Evolutionary conservation across 2,888 invertebrate species (phyloP).

Genomic region (Pollenia griseotomentosa): DNA sequence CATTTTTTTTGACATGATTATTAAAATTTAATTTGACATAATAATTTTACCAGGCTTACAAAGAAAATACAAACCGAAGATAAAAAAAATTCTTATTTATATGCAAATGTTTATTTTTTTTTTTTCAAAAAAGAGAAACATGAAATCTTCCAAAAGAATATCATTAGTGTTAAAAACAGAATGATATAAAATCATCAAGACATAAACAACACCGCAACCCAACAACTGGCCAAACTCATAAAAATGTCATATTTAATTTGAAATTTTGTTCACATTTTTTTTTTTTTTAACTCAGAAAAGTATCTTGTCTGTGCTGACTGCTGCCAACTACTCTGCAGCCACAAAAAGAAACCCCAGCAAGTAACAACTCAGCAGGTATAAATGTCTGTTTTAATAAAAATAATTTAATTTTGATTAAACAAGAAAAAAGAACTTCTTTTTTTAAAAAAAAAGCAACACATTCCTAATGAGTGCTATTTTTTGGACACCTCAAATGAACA

Average conservation of each 20-base stretch:
- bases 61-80: neutral
- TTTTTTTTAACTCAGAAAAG: slow-evolving; percentile 2
- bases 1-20: slow-evolving; percentile 68
- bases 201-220: slow-evolving; percentile 35
- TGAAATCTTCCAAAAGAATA: slow-evolving; percentile 10
- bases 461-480: slow-evolving; percentile 61
- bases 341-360: slow-evolving; percentile 22
- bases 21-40: slow-evolving; percentile 75
- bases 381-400: slow-evolving; percentile 56
- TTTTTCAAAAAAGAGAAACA: slow-evolving; percentile 3
- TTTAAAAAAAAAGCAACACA: slow-evolving; percentile 4
- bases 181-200: slow-evolving; percentile 52
- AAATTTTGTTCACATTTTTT: slow-evolving; percentile 31
- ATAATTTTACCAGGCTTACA: slow-evolving; percentile 65
- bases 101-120: slow-evolving; percentile 58
- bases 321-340: slow-evolving; percentile 12
- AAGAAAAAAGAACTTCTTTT: slow-evolving; percentile 9
- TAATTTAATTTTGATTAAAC: slow-evolving; percentile 21
- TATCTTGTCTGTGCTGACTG: neutral
- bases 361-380: slow-evolving; percentile 59
- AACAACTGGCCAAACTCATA: slow-evolving; percentile 69
- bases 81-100: slow-evolving; percentile 40
- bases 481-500: slow-evolving; percentile 40
- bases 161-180: slow-evolving; percentile 19
- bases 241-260: slow-evolving; percentile 71